Conservation (phyloP, 2,797 vertebrate genomes). For the Cercopithecus diana region DNA sequence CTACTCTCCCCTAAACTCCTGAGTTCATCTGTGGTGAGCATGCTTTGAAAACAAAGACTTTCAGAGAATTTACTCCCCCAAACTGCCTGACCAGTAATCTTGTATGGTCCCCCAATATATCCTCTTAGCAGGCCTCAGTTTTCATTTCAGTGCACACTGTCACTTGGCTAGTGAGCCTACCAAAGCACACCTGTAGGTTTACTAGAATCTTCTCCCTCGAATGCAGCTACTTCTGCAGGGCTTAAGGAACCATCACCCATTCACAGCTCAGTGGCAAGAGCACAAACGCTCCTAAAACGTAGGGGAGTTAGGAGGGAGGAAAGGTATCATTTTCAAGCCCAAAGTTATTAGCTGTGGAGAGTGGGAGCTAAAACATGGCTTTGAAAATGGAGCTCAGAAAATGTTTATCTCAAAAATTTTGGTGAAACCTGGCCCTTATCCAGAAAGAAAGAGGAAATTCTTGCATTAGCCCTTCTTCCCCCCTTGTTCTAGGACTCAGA, state of each 20-base stretch:
- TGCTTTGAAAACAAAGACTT: neutral
- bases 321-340: neutral
- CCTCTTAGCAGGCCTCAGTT: neutral
- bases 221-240: neutral
- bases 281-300: neutral
- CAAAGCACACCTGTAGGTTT: neutral
- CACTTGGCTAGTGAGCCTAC: neutral
- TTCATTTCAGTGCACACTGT: neutral
- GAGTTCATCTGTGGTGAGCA: neutral
- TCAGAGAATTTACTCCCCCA: neutral
- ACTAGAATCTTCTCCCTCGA: neutral
- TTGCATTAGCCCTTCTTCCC: neutral
- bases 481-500: neutral
- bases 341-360: neutral
- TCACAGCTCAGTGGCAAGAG: neutral
- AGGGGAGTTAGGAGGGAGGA: too few relatives aligned
- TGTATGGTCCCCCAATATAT: neutral
- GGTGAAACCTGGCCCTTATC: neutral
- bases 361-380: neutral
- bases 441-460: neutral
- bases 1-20: neutral
- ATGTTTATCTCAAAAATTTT: neutral
- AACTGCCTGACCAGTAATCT: neutral
- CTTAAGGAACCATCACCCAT: neutral
- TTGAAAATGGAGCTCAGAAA: neutral